These are phyloP conservation scores for Capitulum mitella DNA, from an alignment of 2,888 invertebrate species.

Conservation along the genomic window DNA sequence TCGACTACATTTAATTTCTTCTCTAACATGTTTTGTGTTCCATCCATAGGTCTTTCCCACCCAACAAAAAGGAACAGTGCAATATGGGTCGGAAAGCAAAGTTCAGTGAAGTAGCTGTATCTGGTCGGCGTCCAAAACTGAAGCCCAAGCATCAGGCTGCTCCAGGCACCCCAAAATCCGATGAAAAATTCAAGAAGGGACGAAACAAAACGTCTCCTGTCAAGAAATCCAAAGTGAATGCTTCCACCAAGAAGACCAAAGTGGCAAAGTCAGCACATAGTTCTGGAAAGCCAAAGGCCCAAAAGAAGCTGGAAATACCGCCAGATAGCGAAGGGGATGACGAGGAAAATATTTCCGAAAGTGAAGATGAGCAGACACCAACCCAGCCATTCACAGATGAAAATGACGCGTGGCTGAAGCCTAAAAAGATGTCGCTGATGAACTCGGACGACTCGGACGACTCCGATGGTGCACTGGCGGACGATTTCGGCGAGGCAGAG, in stretches of 20 bases:
- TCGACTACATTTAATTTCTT: too few relatives aligned
- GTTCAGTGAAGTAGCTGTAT: not conserved
- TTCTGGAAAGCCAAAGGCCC: not conserved
- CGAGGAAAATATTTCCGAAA: not conserved
- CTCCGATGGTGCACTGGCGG: conserved; percentile 14
- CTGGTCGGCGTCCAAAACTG: not conserved
- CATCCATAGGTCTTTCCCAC: too few relatives aligned
- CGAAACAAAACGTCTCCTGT: too few relatives aligned
- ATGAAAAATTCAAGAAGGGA: too few relatives aligned
- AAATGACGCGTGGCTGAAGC: conserved; percentile 11
- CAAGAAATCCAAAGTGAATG: too few relatives aligned
- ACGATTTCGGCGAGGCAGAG: conserved; percentile 12
- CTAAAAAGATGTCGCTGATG: not conserved
- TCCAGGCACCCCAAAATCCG: not conserved
- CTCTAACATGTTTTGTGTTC: too few relatives aligned
- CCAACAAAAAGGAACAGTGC: too few relatives aligned
- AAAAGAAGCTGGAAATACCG: not conserved
- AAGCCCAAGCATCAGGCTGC: conserved; percentile 7
- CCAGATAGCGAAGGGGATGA: conserved; percentile 22
- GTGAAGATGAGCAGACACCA: conserved; percentile 23
- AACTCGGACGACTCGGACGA: conserved; percentile 22
- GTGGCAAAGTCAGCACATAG: not conserved
- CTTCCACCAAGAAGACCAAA: not conserved
- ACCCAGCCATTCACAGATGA: conserved; percentile 22
- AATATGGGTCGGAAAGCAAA: conserved; percentile 25